These are phyloP conservation scores for Dermolepida albohirtum DNA, from an alignment of 2,888 invertebrate genomes.

Conservation along the genomic window DNA sequence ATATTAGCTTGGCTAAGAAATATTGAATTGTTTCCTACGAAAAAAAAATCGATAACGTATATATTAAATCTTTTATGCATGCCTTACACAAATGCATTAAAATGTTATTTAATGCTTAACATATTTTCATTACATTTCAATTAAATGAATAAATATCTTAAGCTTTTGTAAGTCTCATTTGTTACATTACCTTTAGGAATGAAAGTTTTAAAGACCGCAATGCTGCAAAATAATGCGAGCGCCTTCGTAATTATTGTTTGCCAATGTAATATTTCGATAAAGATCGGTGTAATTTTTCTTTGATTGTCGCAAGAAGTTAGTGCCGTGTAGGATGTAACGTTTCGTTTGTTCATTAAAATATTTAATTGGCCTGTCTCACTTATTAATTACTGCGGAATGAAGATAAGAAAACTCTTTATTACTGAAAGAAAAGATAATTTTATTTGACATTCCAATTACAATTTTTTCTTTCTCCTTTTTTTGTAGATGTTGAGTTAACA, in stretches of 20 bases:
- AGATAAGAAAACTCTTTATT: constrained; percentile 22
- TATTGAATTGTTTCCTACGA: too few species aligned
- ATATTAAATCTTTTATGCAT: too few species aligned
- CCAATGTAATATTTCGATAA: constrained; percentile 25
- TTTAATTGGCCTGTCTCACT: constrained; percentile 25
- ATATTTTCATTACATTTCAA: too few species aligned
- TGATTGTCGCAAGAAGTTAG: background rate
- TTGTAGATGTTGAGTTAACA: constrained; percentile 5
- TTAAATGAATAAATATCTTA: too few species aligned
- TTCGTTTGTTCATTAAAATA: constrained; percentile 31
- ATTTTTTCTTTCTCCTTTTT: background rate
- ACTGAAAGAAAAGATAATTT: constrained; percentile 11
- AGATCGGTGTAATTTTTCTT: constrained; percentile 24
- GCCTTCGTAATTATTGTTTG: constrained; percentile 26
- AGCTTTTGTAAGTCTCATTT: too few species aligned
- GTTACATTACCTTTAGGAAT: too few species aligned
- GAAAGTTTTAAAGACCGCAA: too few species aligned
- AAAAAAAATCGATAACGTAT: too few species aligned
- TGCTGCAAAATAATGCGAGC: constrained; percentile 12
- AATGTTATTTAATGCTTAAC: too few species aligned
- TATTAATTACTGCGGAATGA: constrained; percentile 24
- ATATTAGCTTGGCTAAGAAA: too few species aligned
- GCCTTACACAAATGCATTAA: too few species aligned
- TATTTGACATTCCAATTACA: constrained; percentile 28
- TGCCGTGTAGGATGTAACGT: constrained; percentile 1